These are phyloP conservation scores for Glandiceps talaboti DNA, from an alignment of 53 echinoderm and acorn worm genomes.

Conservation along the genomic window DNA sequence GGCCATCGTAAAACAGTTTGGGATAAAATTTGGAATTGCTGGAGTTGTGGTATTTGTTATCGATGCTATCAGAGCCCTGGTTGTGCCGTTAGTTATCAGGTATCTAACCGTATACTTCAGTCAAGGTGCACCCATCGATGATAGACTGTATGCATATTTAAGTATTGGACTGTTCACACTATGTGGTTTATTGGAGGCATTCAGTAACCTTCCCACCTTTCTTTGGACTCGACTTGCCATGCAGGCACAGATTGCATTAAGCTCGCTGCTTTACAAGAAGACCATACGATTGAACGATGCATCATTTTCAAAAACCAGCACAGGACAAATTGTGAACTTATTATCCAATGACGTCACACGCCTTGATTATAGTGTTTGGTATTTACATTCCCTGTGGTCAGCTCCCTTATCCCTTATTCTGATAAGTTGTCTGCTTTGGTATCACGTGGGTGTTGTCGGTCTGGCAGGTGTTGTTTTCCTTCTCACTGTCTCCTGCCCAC, in stretches of 20 bases:
- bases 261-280: background rate
- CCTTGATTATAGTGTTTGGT: background rate
- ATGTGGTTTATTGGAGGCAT: background rate
- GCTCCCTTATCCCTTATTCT: background rate
- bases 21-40: background rate
- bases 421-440: background rate
- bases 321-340: background rate
- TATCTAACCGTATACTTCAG: background rate
- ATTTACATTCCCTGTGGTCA: background rate
- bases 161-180: background rate
- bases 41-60: background rate
- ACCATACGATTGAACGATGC: background rate
- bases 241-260: background rate
- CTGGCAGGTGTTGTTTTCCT: background rate
- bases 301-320: background rate
- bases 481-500: background rate
- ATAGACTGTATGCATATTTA: background rate
- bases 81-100: background rate
- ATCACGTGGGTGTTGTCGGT: background rate
- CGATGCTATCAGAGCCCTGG: background rate
- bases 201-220: background rate
- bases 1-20: background rate
- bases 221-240: background rate
- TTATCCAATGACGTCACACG: background rate
- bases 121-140: background rate